Evolutionary conservation across 2,888 invertebrate species (phyloP).

Genomic region (Zhengitettix transpicula): DNA sequence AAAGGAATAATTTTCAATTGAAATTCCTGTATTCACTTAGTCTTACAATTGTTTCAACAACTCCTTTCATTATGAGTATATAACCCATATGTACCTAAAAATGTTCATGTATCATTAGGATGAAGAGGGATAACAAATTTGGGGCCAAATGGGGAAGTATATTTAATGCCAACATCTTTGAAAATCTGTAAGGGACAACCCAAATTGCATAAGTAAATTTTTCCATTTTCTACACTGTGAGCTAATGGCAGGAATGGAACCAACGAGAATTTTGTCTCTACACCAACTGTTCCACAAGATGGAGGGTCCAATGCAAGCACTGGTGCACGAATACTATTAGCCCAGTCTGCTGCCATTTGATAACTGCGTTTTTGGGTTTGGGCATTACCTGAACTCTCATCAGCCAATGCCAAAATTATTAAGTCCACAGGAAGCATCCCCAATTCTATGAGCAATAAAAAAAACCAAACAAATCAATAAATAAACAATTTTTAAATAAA

Average conservation of each 20-base stretch:
- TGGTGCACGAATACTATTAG: conserved; percentile 50
- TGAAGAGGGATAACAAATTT: conserved; percentile 66
- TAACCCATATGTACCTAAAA: too few relatives aligned
- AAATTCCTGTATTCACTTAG: too few relatives aligned
- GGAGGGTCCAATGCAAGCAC: conserved; percentile 64
- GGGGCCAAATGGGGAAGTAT: conserved; percentile 71
- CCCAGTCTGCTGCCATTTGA: conserved; percentile 45
- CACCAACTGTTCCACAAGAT: conserved; percentile 41
- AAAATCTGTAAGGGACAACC: conserved; percentile 65
- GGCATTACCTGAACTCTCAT: conserved; percentile 21
- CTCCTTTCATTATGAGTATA: too few relatives aligned
- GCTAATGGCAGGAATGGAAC: conserved; percentile 53
- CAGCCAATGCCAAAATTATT: conserved; percentile 33
- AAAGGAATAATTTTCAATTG: too few relatives aligned
- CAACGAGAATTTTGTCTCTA: conserved; percentile 48
- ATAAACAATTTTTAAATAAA: too few relatives aligned
- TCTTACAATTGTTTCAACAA: too few relatives aligned
- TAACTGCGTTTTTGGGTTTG: conserved; percentile 3
- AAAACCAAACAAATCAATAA: too few relatives aligned
- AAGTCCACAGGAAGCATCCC: conserved; percentile 32
- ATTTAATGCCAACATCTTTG: conserved; percentile 55
- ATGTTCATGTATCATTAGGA: conserved; percentile 13
- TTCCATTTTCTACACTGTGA: conserved; percentile 43
- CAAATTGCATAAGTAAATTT: conserved; percentile 70
- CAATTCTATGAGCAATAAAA: conserved; percentile 12